A percentile compares a stretch with the other conserved stretches of the same genome.
Evolutionary conservation across 2,888 invertebrate species (phyloP).

Genomic region (Mythimna impura): DNA sequence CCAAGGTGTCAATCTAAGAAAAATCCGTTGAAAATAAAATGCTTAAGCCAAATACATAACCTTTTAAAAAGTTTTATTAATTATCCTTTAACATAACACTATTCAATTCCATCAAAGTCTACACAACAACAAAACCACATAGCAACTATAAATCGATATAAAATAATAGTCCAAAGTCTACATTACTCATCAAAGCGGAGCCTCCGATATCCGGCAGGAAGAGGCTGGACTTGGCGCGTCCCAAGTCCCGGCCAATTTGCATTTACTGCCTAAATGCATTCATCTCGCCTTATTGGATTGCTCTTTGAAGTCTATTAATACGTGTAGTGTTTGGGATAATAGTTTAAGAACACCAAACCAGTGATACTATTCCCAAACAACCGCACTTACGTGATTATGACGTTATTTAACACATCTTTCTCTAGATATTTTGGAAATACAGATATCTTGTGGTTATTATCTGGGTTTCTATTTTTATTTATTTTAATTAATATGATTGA

Average conservation of each 20-base stretch:
- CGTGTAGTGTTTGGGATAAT: conserved; percentile 1
- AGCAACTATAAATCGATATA: conserved; percentile 15
- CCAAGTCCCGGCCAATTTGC: conserved; percentile 48
- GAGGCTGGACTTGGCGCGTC: conserved; percentile 23
- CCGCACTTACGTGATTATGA: no score
- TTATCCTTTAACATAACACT: neutral
- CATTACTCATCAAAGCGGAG: conserved; percentile 19
- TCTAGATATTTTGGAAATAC: no score
- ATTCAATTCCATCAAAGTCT: neutral
- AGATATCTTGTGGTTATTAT: no score
- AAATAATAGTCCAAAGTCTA: conserved; percentile 30
- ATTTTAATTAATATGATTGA: no score
- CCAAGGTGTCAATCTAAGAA: no score
- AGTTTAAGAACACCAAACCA: neutral
- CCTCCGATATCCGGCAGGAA: conserved; percentile 58
- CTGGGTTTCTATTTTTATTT: no score
- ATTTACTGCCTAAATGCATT: conserved; percentile 52
- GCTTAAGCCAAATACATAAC: no score
- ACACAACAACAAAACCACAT: neutral
- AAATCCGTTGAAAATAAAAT: no score
- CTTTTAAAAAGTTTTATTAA: neutral
- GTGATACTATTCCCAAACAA: no score
- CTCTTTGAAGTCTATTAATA: conserved; percentile 20
- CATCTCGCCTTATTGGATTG: conserved; percentile 29
- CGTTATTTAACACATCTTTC: no score